phyloP scores from a whole-genome alignment of 2,797 vertebrate genomes.

The Acanthurus lineatus region DNA sequence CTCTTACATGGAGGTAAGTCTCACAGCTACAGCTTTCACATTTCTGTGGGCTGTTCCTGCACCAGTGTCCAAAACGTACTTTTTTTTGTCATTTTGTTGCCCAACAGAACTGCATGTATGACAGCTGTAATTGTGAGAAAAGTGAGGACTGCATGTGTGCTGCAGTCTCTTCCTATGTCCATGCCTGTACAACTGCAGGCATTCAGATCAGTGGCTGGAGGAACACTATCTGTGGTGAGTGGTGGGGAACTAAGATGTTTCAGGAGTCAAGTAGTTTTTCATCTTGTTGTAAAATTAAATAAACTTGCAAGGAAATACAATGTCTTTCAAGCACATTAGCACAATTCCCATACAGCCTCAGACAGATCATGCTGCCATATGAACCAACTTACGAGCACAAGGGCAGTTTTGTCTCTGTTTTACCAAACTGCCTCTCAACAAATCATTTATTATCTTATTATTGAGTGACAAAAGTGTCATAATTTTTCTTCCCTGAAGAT shows the following conservation, averaged over 20 bases:
- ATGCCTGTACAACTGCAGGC: slow-evolving; percentile 78
- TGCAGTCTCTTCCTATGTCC: slow-evolving; percentile 80
- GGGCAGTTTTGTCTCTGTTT: too few relatives aligned
- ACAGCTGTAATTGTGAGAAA: slow-evolving; percentile 83
- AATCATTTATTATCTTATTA: too few relatives aligned
- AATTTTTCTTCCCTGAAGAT: too few relatives aligned
- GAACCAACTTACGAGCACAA: too few relatives aligned
- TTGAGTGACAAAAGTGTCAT: too few relatives aligned
- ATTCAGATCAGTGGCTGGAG: slow-evolving; percentile 79
- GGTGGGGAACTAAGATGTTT: neutral
- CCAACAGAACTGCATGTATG: slow-evolving; percentile 83
- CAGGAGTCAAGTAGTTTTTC: too few relatives aligned
- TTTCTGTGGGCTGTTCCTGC: neutral
- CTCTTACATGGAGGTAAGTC: slow-evolving; percentile 84
- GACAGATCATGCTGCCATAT: too few relatives aligned
- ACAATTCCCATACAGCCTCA: too few relatives aligned
- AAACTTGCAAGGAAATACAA: too few relatives aligned
- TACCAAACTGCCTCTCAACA: too few relatives aligned
- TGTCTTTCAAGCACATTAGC: too few relatives aligned
- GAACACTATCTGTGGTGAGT: slow-evolving; percentile 77
- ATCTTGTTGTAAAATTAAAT: too few relatives aligned
- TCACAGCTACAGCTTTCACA: neutral
- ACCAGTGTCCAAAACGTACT: neutral
- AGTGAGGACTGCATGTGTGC: slow-evolving; percentile 87
- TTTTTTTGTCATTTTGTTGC: slow-evolving; percentile 12